These are phyloP conservation scores for Gasterosteus nipponicus DNA, from an alignment of 2,113 vertebrate genomes.

Conservation along the genomic window DNA sequence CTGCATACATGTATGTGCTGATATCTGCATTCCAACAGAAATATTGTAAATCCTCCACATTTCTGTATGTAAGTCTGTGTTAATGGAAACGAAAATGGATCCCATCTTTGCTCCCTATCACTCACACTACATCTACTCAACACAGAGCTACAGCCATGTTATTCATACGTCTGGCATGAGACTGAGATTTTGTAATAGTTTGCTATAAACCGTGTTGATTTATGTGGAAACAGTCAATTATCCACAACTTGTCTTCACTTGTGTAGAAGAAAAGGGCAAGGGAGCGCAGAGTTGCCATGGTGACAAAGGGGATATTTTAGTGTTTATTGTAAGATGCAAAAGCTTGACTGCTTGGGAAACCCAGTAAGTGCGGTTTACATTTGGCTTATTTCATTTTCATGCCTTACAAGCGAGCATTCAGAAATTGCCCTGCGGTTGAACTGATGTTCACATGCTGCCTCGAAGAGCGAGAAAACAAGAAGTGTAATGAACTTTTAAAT, in stretches of 20 bases:
- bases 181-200: not conserved
- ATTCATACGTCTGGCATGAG: conserved; percentile 20
- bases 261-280: conserved; percentile 12
- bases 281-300: conserved; percentile 52
- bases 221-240: conserved; percentile 2
- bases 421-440: conserved; percentile 1
- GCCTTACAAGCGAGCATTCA: conserved; percentile 1
- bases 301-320: conserved; percentile 38
- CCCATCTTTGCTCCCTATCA: conserved; percentile 11
- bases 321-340: conserved; percentile 16
- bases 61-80: not conserved
- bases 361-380: not conserved
- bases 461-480: conserved; percentile 2
- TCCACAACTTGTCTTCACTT: conserved; percentile 34
- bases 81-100: conserved; percentile 33
- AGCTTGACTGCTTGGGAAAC: not conserved
- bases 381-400: conserved; percentile 10
- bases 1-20: not conserved
- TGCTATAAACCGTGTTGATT: not conserved
- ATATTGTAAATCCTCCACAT: not conserved
- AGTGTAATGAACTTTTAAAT: conserved; percentile 8
- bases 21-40: not conserved
- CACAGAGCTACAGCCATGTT: conserved; percentile 28
- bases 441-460: not conserved
- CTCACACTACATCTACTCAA: conserved; percentile 61